Conservation (phyloP, 2,797 vertebrate genomes). For the Carduelis carduelis region DNA sequence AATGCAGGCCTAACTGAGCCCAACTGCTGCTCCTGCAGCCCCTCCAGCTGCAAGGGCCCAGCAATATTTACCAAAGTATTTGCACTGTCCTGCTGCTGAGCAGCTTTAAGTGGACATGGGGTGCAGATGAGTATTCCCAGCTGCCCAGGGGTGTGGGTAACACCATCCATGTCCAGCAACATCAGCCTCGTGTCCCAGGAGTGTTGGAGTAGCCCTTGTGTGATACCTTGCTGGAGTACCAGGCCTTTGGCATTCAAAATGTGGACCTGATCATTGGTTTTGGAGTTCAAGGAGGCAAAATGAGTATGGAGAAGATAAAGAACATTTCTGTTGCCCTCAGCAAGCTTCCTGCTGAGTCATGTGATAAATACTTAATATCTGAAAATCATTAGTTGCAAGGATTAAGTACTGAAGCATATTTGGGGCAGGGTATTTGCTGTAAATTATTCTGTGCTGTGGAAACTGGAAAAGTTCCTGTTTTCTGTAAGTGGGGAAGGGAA, state of each 20-base stretch:
- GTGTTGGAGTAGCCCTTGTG: background rate
- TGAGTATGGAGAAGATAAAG: background rate
- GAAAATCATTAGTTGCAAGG: background rate
- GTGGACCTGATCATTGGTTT: accelerated
- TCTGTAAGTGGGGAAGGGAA: background rate
- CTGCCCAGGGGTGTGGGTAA: background rate
- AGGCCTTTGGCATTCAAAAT: accelerated
- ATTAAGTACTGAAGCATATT: background rate
- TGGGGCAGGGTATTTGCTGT: background rate
- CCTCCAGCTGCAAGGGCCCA: background rate
- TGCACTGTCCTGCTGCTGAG: background rate
- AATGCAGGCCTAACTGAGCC: background rate
- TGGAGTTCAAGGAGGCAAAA: background rate
- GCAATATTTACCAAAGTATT: background rate
- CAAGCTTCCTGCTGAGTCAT: background rate
- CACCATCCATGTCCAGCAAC: background rate
- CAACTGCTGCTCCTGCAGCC: background rate
- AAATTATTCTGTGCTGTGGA: background rate
- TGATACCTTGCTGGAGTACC: background rate
- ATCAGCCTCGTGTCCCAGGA: background rate
- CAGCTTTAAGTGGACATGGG: background rate
- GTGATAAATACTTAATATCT: background rate
- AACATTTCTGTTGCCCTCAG: background rate
- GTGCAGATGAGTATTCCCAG: background rate
- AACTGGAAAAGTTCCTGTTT: background rate